These are phyloP conservation scores for Scolanthus callimorphus DNA, from an alignment of 92 coral and sea anemone genomes.

Conservation along the genomic window DNA sequence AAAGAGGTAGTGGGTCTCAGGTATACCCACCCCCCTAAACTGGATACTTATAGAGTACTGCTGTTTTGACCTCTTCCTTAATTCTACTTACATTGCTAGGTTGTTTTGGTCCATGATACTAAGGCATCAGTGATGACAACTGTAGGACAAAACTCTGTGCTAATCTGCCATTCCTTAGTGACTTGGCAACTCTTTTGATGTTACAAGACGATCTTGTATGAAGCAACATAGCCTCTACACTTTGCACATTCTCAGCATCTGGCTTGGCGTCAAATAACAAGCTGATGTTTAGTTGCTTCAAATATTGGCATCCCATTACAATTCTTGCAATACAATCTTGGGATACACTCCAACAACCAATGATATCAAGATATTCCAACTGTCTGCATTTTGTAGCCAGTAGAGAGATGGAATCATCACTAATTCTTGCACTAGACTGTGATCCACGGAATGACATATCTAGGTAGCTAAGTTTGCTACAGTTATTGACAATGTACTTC, in stretches of 20 bases:
- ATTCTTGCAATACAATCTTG: slow-evolving; percentile 32
- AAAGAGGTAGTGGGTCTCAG: too few species aligned
- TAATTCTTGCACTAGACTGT: slow-evolving; percentile 62
- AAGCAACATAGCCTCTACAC: slow-evolving; percentile 17
- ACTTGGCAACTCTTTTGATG: slow-evolving; percentile 37
- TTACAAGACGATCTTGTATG: slow-evolving; percentile 40
- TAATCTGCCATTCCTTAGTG: slow-evolving; percentile 47
- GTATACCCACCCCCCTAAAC: too few species aligned
- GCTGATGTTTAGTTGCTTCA: slow-evolving; percentile 56
- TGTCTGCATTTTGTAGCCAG: slow-evolving; percentile 51
- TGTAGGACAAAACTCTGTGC: slow-evolving; percentile 65
- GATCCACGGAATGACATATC: slow-evolving; percentile 77
- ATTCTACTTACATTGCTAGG: too few species aligned
- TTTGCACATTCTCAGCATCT: slow-evolving; percentile 14
- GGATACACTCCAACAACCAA: slow-evolving; percentile 65
- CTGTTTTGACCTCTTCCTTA: too few species aligned
- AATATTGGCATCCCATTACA: slow-evolving; percentile 41
- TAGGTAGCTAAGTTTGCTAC: slow-evolving; percentile 47
- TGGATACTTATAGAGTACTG: too few species aligned
- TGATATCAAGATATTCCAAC: slow-evolving; percentile 59
- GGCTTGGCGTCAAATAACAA: slow-evolving; percentile 24
- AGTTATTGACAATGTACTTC: slow-evolving; percentile 37
- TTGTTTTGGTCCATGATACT: too few species aligned
- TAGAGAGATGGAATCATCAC: slow-evolving; percentile 43
- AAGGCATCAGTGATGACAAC: slow-evolving; percentile 57